Conservation (phyloP, 1,140 invertebrate species). For the Lordiphosa mommai region DNA sequence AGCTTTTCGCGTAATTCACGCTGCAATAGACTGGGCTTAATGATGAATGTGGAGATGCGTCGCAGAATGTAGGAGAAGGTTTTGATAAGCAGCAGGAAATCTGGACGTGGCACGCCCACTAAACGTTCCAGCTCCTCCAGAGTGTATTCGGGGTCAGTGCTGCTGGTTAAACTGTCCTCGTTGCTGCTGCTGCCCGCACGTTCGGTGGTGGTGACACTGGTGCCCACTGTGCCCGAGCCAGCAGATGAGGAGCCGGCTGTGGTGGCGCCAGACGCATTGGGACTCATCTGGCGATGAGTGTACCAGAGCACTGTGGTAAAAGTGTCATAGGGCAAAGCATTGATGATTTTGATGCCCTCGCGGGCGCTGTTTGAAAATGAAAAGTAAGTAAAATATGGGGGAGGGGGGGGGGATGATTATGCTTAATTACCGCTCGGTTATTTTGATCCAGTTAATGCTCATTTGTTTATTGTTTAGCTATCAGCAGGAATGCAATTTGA, state of each 20-base stretch:
- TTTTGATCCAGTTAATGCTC: conserved; percentile 79
- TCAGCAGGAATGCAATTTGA: too few species aligned
- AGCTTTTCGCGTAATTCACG: conserved; percentile 73
- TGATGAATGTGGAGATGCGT: conserved; percentile 76
- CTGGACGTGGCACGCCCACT: conserved; percentile 66
- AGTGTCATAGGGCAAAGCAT: conserved; percentile 70
- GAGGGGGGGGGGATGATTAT: background rate
- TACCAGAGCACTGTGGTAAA: conserved; percentile 75
- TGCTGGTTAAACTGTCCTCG: conserved; percentile 35
- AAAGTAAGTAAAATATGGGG: too few species aligned
- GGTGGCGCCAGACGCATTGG: conserved; percentile 9
- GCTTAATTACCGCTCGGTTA: conserved; percentile 72
- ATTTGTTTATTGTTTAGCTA: conserved; percentile 23
- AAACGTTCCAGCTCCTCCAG: conserved; percentile 71
- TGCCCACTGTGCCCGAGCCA: conserved; percentile 38
- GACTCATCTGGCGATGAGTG: conserved; percentile 77
- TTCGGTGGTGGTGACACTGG: conserved; percentile 59
- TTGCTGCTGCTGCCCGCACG: conserved; percentile 26
- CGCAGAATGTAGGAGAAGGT: conserved; percentile 78
- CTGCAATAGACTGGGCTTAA: conserved; percentile 72
- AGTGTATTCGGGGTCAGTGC: conserved; percentile 61
- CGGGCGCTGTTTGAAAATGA: conserved; percentile 51
- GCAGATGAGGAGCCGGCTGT: background rate
- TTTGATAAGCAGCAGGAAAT: conserved; percentile 75
- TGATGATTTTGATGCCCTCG: conserved; percentile 79